phyloP scores from a whole-genome alignment of 2,888 invertebrate genomes.

The Calephelis perditalis region DNA sequence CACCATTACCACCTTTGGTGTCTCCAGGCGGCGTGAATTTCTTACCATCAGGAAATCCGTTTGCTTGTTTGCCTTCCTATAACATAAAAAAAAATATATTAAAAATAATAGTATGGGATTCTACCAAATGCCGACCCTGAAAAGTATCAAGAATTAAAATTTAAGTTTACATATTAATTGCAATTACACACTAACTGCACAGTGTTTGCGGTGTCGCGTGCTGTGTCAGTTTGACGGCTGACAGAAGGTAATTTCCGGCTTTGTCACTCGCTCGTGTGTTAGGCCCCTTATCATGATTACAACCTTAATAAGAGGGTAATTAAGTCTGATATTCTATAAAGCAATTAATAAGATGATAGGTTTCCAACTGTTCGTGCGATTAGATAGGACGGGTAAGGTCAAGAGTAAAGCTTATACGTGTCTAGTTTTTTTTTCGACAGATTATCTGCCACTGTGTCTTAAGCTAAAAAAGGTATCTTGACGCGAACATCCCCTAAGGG shows the following conservation, averaged over 20 bases:
- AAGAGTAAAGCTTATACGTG: background rate
- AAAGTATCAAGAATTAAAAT: background rate
- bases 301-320: background rate
- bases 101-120: too few relatives aligned
- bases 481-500: too few relatives aligned
- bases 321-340: background rate
- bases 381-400: constrained; percentile 3
- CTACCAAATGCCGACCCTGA: too few relatives aligned
- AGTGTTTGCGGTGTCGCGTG: constrained; percentile 34
- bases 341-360: constrained; percentile 8
- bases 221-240: constrained; percentile 25
- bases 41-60: too few relatives aligned
- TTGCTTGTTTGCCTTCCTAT: too few relatives aligned
- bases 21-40: too few relatives aligned
- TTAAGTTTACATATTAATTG: constrained; percentile 1
- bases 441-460: too few relatives aligned
- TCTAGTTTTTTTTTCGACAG: too few relatives aligned
- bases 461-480: too few relatives aligned
- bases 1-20: too few relatives aligned
- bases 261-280: constrained; percentile 34
- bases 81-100: too few relatives aligned
- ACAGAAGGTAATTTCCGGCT: constrained; percentile 40
- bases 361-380: background rate
- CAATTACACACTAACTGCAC: constrained; percentile 22
- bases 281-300: background rate